Conservation (phyloP, 2,113 vertebrate genomes). For the Oryctolagus cuniculus region DNA sequence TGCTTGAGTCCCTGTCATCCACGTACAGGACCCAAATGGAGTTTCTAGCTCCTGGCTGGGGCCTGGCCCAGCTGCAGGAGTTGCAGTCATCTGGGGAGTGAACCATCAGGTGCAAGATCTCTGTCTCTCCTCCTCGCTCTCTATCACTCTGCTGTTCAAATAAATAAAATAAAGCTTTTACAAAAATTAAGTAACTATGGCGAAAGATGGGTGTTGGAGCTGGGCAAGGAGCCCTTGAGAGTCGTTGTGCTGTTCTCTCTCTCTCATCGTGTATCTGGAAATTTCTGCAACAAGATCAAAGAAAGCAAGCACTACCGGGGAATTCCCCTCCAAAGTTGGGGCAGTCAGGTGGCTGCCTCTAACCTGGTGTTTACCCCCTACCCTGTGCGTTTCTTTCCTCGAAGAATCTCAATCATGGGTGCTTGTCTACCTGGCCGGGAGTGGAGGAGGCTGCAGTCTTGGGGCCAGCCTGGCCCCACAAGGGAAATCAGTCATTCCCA, state of each 20-base stretch:
- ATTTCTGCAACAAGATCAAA: conserved; percentile 38
- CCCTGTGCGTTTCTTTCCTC: not conserved
- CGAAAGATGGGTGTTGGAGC: not conserved
- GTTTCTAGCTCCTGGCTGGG: too few species aligned
- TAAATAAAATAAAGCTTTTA: too few species aligned
- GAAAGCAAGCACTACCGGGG: not conserved
- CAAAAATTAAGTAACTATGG: not conserved
- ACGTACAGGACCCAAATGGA: too few species aligned
- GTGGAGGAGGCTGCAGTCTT: not conserved
- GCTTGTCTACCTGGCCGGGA: not conserved
- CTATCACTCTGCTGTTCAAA: too few species aligned
- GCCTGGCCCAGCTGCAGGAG: too few species aligned
- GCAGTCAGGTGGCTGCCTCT: not conserved
- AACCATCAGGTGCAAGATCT: too few species aligned
- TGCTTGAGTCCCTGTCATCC: too few species aligned
- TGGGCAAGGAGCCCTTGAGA: not conserved
- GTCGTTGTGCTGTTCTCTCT: not conserved
- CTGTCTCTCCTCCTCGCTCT: too few species aligned
- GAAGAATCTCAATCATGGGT: not conserved
- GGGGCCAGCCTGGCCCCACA: not conserved
- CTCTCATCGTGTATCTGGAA: not conserved
- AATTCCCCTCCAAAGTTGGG: not conserved
- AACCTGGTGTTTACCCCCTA: not conserved
- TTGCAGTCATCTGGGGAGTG: too few species aligned
- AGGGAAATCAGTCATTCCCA: not conserved